phyloP scores from a whole-genome alignment of 2,113 vertebrate species.

The Planiliza haematocheilus region DNA sequence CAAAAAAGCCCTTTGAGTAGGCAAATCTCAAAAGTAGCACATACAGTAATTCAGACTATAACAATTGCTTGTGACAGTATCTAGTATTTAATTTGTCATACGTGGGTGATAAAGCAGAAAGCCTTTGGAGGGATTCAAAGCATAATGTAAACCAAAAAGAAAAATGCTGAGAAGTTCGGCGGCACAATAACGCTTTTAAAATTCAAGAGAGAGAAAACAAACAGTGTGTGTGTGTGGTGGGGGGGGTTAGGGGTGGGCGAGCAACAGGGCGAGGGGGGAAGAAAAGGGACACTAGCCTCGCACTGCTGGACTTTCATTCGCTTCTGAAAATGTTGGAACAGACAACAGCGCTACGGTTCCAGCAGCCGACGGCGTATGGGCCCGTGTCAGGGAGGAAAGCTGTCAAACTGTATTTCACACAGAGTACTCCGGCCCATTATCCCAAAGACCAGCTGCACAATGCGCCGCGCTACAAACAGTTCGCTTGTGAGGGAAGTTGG shows the following conservation, averaged over 20 bases:
- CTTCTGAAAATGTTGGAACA: slow-evolving; percentile 60
- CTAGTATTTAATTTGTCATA: slow-evolving; percentile 27
- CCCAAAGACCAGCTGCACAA: slow-evolving; percentile 72
- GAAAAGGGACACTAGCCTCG: slow-evolving; percentile 30
- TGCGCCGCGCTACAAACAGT: slow-evolving; percentile 56
- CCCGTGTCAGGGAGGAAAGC: slow-evolving; percentile 66
- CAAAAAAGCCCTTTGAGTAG: slow-evolving; percentile 6
- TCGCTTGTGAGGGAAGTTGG: slow-evolving; percentile 71
- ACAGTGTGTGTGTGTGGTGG: too few species aligned
- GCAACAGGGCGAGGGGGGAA: slow-evolving; percentile 10
- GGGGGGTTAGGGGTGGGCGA: neutral
- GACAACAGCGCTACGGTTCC: slow-evolving; percentile 53
- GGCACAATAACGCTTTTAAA: slow-evolving; percentile 32
- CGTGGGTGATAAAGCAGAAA: slow-evolving; percentile 19
- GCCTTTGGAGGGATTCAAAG: slow-evolving; percentile 29
- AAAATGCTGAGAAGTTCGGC: slow-evolving; percentile 26
- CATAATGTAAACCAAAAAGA: slow-evolving; percentile 30
- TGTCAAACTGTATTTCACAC: slow-evolving; percentile 80
- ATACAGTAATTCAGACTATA: neutral
- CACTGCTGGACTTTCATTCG: slow-evolving; percentile 54
- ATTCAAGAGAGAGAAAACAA: slow-evolving; percentile 21
- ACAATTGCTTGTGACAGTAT: slow-evolving; percentile 2
- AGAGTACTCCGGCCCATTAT: slow-evolving; percentile 75
- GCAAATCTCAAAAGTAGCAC: slow-evolving; percentile 25
- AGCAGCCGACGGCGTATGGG: slow-evolving; percentile 61